Base-by-base conservation (phyloP, 2,797 vertebrate genomes). In the Epinephelus malabaricus region DNA sequence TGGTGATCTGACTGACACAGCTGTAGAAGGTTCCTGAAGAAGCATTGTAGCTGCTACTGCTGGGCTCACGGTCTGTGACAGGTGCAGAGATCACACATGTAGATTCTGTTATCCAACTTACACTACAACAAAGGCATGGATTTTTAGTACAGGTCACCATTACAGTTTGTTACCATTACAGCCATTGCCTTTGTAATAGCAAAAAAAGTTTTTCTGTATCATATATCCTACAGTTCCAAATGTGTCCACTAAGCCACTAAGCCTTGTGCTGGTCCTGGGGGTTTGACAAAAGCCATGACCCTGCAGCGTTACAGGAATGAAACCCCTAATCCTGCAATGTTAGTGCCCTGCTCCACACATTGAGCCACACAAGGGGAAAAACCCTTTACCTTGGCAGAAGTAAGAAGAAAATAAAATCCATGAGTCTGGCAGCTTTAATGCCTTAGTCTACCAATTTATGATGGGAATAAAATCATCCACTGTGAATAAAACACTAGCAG, bases 1-100 rank as follows among this genome's bases (percentile, higher is more conserved):
- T 95, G 84, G 96, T 97, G 91, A 97, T 95, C 84, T 97, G 96
- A 93, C 96, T 97, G 93, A 97, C 95, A 70, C 96, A 97, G 78
- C 96, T 97, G 94, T 95, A 97, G 88, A 96, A 97, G 13, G 95
- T 96, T 73, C 95, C 95, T 7, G 94, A 95, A 61, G 96, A 97
- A 49, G 92, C 92, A 86, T 95, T 96, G 73, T 95, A 94, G 86
- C 95, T 96, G 79, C 92, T 92, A 17, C 95, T 94, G 89, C 95
- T 96, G 77, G 94, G 92, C 43, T 96, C 96, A 19, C 91, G 93
- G 80, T 97, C 96, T 96, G 79, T 30, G 77, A 87, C 69, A 82
- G 55, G 61, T 67, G 53, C 59, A 78, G 3, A 87, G 40, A 79
- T 58, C 49, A 77, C 4, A 73, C 21, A 38, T 17, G 9, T 23